Base-by-base conservation (phyloP, 2,888 invertebrate genomes). In the Caenorhabditis virilis region DNA sequence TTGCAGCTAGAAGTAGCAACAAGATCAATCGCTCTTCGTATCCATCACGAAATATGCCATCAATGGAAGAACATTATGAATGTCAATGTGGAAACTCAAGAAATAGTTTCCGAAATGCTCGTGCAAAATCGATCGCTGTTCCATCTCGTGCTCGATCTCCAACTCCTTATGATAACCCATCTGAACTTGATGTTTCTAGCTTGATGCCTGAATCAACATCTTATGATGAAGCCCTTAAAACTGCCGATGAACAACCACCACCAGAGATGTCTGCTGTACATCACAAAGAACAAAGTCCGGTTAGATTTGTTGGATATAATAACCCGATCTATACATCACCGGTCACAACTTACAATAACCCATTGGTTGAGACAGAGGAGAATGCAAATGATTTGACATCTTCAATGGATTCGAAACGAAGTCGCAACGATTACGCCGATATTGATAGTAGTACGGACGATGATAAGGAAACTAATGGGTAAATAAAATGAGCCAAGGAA, bases 161-260 rank as follows among this genome's bases (percentile, higher is more conserved):
- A 11, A 67, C 70, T 6, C 67, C 70, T 2, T 70, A 67, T 30
- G 70, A 70, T 47, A 62, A 70, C 22, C 39, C 53, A 2, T n/a
- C 50, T 0, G 62, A 59, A 26, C 18, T 35, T 6, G 43, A 52
- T 26, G 61, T 55, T 22, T 16, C 51, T 25, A 35, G 23, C 18
- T 26, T 58, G 22, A 25, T 70, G 36, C 61, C 70, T 7, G 57
- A 53, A 15, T 69, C 70, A 4, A 55, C 67, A 13, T 75, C 74
- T 11, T 75, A 75, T 43, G 64, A 72, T 15, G 74, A 75, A 30
- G 74, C 74, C 0, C 47, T 75, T 16, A 59, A 63, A 23, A 52
- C 55, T 4, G 47, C 49, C 18, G 57, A 41, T n/a, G 57, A 53
- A 27, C 16, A 26, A 5, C 22, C 47, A 15, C 56, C 56, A 22